phyloP scores from a whole-genome alignment of 2,113 vertebrate species.

The Halichoerus grypus region DNA sequence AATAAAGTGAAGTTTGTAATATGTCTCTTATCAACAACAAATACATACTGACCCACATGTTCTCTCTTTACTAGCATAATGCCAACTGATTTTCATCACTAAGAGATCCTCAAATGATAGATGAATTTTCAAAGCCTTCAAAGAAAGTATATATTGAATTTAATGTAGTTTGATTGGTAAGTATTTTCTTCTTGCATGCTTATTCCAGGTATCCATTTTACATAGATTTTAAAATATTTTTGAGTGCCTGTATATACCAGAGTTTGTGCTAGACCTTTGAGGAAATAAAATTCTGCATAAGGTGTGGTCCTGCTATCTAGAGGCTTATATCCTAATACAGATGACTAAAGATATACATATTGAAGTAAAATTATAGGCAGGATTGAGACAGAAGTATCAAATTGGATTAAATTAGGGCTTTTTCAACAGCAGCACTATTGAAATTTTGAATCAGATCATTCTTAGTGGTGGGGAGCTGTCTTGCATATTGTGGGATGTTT shows the following conservation, averaged over 20 bases:
- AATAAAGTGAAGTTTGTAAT: neutral
- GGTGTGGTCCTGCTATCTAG: neutral
- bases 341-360: neutral
- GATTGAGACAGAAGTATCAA: neutral
- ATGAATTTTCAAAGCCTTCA: constrained; percentile 13
- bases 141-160: neutral
- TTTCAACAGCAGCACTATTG: too few relatives aligned
- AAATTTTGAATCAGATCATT: neutral
- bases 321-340: neutral
- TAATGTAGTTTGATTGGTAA: constrained; percentile 30
- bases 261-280: neutral
- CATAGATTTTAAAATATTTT: neutral
- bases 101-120: neutral
- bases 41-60: neutral
- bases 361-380: neutral
- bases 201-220: neutral
- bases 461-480: neutral
- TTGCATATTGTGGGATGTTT: neutral
- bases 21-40: neutral
- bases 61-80: constrained; percentile 27
- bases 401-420: neutral
- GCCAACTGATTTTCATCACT: constrained; percentile 25
- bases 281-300: neutral
- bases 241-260: neutral
- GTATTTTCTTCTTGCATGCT: constrained; percentile 13